Conservation (phyloP, 2,113 vertebrate species). For the Psilopogon haemacephalus region DNA sequence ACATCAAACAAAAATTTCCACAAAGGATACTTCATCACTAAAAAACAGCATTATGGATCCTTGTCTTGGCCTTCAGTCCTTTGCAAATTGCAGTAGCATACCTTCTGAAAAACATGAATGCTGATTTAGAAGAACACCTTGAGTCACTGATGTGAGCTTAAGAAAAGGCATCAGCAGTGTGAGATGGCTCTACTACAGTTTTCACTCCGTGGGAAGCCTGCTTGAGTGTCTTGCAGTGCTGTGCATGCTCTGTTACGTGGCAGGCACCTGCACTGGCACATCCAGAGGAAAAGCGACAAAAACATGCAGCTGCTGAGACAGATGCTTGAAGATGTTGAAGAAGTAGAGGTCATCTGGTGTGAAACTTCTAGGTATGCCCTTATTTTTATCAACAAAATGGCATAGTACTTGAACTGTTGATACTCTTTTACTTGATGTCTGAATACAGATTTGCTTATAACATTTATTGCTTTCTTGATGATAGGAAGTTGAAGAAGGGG, state of each 20-base stretch:
- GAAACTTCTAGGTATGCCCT: slow-evolving; percentile 65
- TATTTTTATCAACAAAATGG: slow-evolving; percentile 54
- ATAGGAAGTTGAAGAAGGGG: neutral
- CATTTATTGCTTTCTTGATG: neutral
- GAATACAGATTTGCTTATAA: neutral
- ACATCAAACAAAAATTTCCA: neutral
- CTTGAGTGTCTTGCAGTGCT: slow-evolving; percentile 29
- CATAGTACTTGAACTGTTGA: neutral
- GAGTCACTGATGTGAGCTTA: neutral
- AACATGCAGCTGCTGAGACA: neutral
- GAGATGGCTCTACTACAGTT: neutral
- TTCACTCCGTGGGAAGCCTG: neutral
- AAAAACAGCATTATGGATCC: neutral
- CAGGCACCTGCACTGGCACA: neutral
- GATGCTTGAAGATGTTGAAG: slow-evolving; percentile 50
- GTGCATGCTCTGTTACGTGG: slow-evolving; percentile 7
- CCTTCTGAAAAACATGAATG: neutral
- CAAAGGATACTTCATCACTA: neutral
- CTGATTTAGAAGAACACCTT: neutral
- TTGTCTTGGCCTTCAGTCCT: neutral
- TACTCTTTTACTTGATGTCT: neutral
- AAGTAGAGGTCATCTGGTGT: slow-evolving; percentile 50
- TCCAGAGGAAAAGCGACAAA: neutral
- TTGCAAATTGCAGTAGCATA: neutral
- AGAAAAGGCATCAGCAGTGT: neutral